Percentiles rank a stretch among this genome's conserved stretches.
phyloP scores from a whole-genome alignment of 2,888 invertebrate genomes.

The Polylopha cassiicola region DNA sequence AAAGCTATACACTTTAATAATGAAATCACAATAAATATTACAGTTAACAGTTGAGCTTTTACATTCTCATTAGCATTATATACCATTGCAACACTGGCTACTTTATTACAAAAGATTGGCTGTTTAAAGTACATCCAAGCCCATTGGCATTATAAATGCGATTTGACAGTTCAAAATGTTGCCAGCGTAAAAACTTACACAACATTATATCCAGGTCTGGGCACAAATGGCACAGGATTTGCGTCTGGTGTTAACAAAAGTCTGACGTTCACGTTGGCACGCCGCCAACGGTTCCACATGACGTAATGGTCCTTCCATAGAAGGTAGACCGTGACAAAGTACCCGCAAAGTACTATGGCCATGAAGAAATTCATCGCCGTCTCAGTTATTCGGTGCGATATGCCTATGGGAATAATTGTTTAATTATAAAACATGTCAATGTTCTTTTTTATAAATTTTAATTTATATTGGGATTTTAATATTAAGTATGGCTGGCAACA shows the following conservation, averaged over 20 bases:
- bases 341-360: conserved; percentile 79
- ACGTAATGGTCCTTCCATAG: conserved; percentile 81
- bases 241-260: conserved; percentile 74
- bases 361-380: conserved; percentile 80
- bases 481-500: not conserved
- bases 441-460: too few relatives aligned
- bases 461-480: too few relatives aligned
- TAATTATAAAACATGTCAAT: not conserved
- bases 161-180: conserved; percentile 26
- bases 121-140: not conserved
- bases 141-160: conserved; percentile 24
- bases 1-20: conserved; percentile 4
- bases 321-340: conserved; percentile 79
- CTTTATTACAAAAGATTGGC: too few relatives aligned
- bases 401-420: conserved; percentile 41
- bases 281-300: conserved; percentile 84
- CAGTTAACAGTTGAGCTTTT: not conserved
- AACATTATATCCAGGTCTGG: conserved; percentile 59
- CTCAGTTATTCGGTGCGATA: conserved; percentile 78
- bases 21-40: conserved; percentile 5
- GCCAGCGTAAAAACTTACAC: conserved; percentile 40
- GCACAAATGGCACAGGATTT: conserved; percentile 64
- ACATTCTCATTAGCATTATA: conserved; percentile 1
- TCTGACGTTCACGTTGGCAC: conserved; percentile 79
- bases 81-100: not conserved